phyloP scores from a whole-genome alignment of 2,888 invertebrate species.

The Drosophila tanythrix region DNA sequence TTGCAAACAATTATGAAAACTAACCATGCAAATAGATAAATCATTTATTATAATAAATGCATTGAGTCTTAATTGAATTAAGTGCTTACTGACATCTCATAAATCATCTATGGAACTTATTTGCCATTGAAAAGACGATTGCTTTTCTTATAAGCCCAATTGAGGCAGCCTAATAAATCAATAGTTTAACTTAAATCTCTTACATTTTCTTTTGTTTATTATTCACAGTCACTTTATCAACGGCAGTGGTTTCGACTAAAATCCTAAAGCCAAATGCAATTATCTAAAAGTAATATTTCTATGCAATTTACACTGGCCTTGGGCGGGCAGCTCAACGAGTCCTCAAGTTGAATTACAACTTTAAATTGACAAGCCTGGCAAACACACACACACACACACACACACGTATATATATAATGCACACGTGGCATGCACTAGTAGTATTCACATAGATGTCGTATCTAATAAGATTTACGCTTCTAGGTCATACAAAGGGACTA shows the following conservation, averaged over 20 bases:
- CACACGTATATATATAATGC: background rate
- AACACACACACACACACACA: constrained; percentile 22
- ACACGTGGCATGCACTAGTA: constrained; percentile 15
- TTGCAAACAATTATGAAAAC: constrained; percentile 12
- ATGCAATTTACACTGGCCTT: constrained; percentile 29
- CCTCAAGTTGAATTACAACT: constrained; percentile 58
- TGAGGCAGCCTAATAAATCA: background rate
- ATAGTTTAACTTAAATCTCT: background rate
- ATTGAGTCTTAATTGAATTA: constrained; percentile 5
- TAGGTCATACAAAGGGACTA: constrained; percentile 54
- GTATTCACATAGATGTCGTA: constrained; percentile 19
- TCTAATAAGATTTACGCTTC: constrained; percentile 57
- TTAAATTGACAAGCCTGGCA: constrained; percentile 64
- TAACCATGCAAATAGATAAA: constrained; percentile 30
- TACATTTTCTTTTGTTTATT: background rate
- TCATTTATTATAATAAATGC: constrained; percentile 13
- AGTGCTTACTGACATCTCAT: background rate
- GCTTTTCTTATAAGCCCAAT: background rate
- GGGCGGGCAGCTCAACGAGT: constrained; percentile 38
- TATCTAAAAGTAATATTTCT: constrained; percentile 28
- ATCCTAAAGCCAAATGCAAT: constrained; percentile 27
- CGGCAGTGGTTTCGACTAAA: background rate
- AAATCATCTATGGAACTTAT: constrained; percentile 6
- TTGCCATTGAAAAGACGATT: background rate
- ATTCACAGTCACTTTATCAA: background rate